These are phyloP conservation scores for Crepidodera aurea DNA, from an alignment of 2,888 invertebrate genomes.

Conservation along the genomic window DNA sequence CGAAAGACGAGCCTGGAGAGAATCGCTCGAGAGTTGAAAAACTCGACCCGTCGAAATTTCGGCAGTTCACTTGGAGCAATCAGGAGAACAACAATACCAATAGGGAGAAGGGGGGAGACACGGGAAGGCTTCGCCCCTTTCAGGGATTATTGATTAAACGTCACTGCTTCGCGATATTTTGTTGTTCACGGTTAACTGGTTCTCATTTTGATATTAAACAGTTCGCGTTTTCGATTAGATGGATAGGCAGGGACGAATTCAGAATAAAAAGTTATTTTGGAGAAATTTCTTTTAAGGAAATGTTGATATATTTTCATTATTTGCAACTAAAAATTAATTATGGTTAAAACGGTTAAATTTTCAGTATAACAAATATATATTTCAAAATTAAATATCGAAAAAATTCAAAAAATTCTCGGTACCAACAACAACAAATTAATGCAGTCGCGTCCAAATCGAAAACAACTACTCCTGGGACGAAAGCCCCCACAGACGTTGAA, in stretches of 20 bases:
- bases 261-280: background rate
- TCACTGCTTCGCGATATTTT: slow-evolving; percentile 28
- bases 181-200: slow-evolving; percentile 28
- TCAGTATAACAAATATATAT: too few relatives aligned
- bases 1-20: background rate
- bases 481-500: too few relatives aligned
- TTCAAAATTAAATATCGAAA: too few relatives aligned
- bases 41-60: slow-evolving; percentile 10
- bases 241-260: background rate
- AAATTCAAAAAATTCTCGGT: too few relatives aligned
- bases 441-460: too few relatives aligned
- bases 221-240: slow-evolving; percentile 24
- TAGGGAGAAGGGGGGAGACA: background rate
- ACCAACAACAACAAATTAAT: too few relatives aligned
- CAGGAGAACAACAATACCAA: slow-evolving; percentile 17
- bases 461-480: too few relatives aligned
- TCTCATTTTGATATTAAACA: slow-evolving; percentile 26
- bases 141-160: slow-evolving; percentile 31
- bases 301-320: too few relatives aligned
- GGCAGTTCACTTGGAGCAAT: slow-evolving; percentile 25
- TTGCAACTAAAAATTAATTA: too few relatives aligned
- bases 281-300: too few relatives aligned
- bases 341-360: too few relatives aligned
- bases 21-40: background rate
- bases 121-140: slow-evolving; percentile 7